phyloP scores from a whole-genome alignment of 92 coral and sea anemone genomes.

The Hydrozoanthus gracilis region DNA sequence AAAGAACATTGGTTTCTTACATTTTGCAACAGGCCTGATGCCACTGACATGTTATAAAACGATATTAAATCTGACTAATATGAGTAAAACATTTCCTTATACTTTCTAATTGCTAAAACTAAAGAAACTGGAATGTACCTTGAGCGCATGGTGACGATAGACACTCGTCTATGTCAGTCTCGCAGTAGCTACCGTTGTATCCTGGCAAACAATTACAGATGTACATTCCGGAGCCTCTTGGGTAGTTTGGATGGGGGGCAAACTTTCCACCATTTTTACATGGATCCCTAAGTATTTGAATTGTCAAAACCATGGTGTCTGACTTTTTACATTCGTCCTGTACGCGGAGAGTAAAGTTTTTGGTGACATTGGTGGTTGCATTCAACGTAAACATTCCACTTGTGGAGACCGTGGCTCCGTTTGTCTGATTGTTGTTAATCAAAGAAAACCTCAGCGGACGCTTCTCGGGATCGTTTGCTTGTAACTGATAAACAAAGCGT shows the following conservation, averaged over 20 bases:
- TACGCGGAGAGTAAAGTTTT: constrained; percentile 51
- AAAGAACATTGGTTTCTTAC: neutral
- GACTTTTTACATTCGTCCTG: constrained; percentile 65
- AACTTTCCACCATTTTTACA: constrained; percentile 66
- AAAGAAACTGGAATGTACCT: constrained; percentile 39
- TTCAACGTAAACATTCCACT: constrained; percentile 52
- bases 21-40: too few species aligned
- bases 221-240: constrained; percentile 59
- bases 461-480: constrained; percentile 64
- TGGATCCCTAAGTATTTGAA: constrained; percentile 50
- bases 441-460: constrained; percentile 55
- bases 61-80: too few species aligned
- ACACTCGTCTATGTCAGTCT: constrained; percentile 65
- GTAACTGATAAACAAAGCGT: constrained; percentile 40
- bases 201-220: constrained; percentile 57
- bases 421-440: constrained; percentile 32
- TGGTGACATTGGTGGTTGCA: constrained; percentile 31
- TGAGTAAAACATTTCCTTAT: too few species aligned
- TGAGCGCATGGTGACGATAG: constrained; percentile 55
- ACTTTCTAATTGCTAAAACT: too few species aligned
- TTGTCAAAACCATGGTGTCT: constrained; percentile 38
- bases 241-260: constrained; percentile 50
- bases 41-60: too few species aligned
- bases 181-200: constrained; percentile 61
- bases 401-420: constrained; percentile 21